Evolutionary conservation across 2,797 vertebrate species (phyloP).

Genomic region (Dipus sagitta): DNA sequence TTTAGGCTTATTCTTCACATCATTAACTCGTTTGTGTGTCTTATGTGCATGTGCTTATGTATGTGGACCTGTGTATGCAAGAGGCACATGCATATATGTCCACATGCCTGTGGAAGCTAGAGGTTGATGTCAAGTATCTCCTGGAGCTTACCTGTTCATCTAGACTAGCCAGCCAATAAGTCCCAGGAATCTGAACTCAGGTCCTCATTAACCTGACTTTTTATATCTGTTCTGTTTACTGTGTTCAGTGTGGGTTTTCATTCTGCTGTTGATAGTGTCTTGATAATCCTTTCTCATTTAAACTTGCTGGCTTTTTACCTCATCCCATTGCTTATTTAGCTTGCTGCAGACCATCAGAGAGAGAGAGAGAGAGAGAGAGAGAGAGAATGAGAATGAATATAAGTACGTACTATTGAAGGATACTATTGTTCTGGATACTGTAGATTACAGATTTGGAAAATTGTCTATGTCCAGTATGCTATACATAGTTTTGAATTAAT

Average conservation of each 20-base stretch:
- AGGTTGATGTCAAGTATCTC: too few species aligned
- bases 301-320: background rate
- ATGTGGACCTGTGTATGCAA: background rate
- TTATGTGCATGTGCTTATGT: too few species aligned
- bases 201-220: background rate
- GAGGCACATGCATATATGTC: too few species aligned
- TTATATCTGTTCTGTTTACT: background rate
- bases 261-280: background rate
- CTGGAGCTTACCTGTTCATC: too few species aligned
- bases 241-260: background rate
- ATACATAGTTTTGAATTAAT: constrained; percentile 52
- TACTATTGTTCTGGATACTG: background rate
- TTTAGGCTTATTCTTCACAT: background rate
- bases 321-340: background rate
- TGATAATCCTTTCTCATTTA: background rate
- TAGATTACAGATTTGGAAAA: constrained; percentile 54
- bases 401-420: background rate
- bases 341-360: background rate
- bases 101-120: too few species aligned
- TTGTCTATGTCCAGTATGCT: constrained; percentile 46
- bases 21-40: background rate
- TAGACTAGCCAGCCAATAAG: too few species aligned
- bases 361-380: background rate
- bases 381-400: too few species aligned
- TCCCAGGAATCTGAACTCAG: too few species aligned